A percentile compares a stretch with the other conserved stretches of the same genome.
Evolutionary conservation across 2,113 vertebrate species (phyloP).

Genomic region (Anseranas semipalmata): DNA sequence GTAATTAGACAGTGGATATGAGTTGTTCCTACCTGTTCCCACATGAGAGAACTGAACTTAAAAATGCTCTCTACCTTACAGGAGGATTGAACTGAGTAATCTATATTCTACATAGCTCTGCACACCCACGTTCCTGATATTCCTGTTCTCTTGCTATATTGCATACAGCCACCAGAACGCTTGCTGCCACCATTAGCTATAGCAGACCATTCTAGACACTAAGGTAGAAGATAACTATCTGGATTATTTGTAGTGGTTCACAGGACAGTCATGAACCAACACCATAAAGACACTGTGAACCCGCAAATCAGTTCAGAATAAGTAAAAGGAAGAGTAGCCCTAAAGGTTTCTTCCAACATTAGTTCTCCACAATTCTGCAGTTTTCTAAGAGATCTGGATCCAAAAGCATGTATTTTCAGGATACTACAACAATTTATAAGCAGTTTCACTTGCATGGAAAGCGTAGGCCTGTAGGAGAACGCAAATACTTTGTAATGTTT

Average conservation of each 20-base stretch:
- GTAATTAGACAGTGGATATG: background rate
- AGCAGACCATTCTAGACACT: background rate
- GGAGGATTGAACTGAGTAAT: background rate
- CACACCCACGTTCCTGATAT: background rate
- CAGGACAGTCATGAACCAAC: background rate
- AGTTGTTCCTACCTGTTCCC: background rate
- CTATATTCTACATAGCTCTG: background rate
- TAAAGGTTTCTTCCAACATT: background rate
- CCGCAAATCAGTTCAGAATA: background rate
- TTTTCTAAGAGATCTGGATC: background rate
- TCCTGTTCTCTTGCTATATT: background rate
- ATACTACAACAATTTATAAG: background rate
- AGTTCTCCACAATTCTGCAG: background rate
- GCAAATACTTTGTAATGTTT: background rate
- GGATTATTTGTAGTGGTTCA: background rate
- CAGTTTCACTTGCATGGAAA: background rate
- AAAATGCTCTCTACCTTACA: background rate
- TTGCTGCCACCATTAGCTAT: background rate
- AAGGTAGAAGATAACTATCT: background rate
- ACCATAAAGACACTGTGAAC: background rate
- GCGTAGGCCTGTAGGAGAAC: background rate
- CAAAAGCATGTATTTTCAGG: background rate
- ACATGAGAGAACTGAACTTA: background rate
- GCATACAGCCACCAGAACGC: background rate
- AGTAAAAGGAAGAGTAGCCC: background rate